Conservation (phyloP, 2,797 vertebrate genomes). For the Tarsius wallacei region DNA sequence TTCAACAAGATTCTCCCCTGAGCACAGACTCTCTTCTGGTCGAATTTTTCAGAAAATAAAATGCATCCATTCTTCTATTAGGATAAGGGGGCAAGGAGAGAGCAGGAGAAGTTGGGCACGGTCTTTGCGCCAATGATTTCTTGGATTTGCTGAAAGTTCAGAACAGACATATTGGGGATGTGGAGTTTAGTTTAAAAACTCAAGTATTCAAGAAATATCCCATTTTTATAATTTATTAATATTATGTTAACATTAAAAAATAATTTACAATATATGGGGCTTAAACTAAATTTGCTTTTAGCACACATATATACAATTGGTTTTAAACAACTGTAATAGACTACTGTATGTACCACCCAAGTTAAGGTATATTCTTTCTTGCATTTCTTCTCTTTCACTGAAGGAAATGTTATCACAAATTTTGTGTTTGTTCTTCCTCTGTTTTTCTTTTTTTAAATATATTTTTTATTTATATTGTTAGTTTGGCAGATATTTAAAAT, state of each 20-base stretch:
- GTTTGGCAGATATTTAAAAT: background rate
- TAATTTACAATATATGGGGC: background rate
- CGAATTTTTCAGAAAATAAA: background rate
- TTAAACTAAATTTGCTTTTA: background rate
- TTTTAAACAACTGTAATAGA: background rate
- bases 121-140: background rate
- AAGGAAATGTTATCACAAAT: background rate
- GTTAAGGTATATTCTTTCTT: background rate
- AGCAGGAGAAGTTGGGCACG: background rate
- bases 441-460: background rate
- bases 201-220: background rate
- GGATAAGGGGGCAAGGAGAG: background rate
- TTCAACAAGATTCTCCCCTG: background rate
- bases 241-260: background rate
- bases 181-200: background rate
- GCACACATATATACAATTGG: background rate
- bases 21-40: too few relatives aligned
- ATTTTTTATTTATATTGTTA: background rate
- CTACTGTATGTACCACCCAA: background rate
- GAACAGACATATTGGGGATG: background rate
- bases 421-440: background rate
- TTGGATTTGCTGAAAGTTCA: background rate
- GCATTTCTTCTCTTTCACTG: too few relatives aligned
- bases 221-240: constrained; percentile 1
- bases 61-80: background rate